Evolutionary conservation across 2,113 vertebrate species (phyloP), one percentile per base, ranked within the genome.

Genomic region (Emydocephalus ijimae): DNA sequence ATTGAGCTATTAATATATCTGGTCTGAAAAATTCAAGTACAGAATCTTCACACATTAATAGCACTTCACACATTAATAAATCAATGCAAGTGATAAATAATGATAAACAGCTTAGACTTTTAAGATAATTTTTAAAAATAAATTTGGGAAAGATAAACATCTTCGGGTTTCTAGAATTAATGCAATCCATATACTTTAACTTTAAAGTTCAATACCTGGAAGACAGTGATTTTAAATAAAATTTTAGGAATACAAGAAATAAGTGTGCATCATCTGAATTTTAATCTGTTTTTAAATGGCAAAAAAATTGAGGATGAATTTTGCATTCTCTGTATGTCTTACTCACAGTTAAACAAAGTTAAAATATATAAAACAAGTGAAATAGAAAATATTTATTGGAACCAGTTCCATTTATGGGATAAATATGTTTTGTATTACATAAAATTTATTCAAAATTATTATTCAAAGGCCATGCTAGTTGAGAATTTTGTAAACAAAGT

Each of bases 341-440:
- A 61, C 23, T 89, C 92, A 90, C 86, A 29, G 4, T 6, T 39
- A 48, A 74, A 85, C 29, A 39, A 34, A 86, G 59, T 43, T 59
- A 61, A 85, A 57, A 89, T 89, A 85, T 39, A 85, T 89, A 89
- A 89, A 92, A 92, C 52, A 89, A 87, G 91, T 85, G 39, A 92
- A 74, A 39, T 26, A 56, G 52, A 34, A 89, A 56, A n/a, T 4
- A 29, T 85, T 81, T 45, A 56, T 43, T 55, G 59, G 48, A 88
- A 59, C 54, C 52, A 85, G 52, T 85, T 61, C 56, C 26, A 90
- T 2, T 48, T 90, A 34, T 54, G 39, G 55, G 43, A 61, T 43
- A 61, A 3, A 34, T 45, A 86, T 18, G 8, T 61, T 86, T 59
- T 61, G 43, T 5, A 57, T 85, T 34, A 90, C 21, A 54, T n/a